Evolutionary conservation across 2,113 vertebrate species (phyloP), one percentile per base, ranked within the genome.

Genomic region (Condylura cristata): DNA sequence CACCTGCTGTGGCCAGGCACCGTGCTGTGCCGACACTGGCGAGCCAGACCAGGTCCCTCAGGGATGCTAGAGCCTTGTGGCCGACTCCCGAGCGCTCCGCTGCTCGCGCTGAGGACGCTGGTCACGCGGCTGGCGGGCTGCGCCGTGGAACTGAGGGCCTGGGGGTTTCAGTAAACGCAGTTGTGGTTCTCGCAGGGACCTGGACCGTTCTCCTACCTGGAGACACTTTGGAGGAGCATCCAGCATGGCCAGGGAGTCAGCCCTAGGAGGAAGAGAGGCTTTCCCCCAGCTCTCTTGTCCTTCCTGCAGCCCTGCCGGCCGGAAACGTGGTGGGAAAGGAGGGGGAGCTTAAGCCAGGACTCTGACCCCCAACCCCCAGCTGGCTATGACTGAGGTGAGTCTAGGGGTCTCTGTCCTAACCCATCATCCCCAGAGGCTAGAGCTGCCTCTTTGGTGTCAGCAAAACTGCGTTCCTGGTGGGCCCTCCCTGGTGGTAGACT

Each of bases 311-410:
- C 30, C n/a, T 88, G 63, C 72, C n/a, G 51, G 68, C 63, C 11
- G 0, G 85, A 44, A 90, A 65, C 28, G 8, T 60, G 68, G 82
- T 82, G 44, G 46, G 44, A 48, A 86, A 88, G 68, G 84, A 94
- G 41, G 86, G 37, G 53, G 75, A 89, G 58, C 89, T 70, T 89
- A 37, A 96, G 70, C 6, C 22, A 85, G 68, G 71, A 76, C 9
- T 41, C 3, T 1, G 11, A 32, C 32, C 34, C 8, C 44, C 17
- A 30, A 56, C 32, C 22, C 22, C 32, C n/a, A 66, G 34, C 75
- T 5, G 22, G 30, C 90, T 28, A 30, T 60, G 75, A 68, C 80
- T 18, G 65, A 95, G 93, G 94, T 96, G 89, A 86, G 94, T 86
- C 1, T 0, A 84, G 9, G 13, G 44, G 18, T 39, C 17, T 83